Base-by-base conservation (phyloP, 2,888 invertebrate species). In the Eilema depressum region DNA sequence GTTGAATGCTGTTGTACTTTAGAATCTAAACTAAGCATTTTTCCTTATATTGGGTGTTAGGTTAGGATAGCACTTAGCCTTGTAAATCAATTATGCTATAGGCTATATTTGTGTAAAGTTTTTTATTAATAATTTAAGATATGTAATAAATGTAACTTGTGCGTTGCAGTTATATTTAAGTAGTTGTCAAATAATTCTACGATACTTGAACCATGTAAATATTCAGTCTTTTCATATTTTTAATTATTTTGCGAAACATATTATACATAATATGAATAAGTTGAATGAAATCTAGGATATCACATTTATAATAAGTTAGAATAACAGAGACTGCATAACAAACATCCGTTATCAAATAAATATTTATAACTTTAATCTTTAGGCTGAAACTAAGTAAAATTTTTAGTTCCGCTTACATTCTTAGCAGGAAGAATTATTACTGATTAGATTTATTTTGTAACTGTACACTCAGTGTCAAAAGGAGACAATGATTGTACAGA, bases 1-100 rank as follows among this genome's bases (percentile, higher is more conserved):
- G 76, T 78, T 74, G 20, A 53, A 53, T 53, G 10, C 2, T n/a
- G 2, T 53, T 53, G n/a, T 53, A 8, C 53, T 53, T 10, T n/a
- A 8, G n/a, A 53, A 53, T n/a, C 1, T 53, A 53, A 8, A 8
- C n/a, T n/a, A 53, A n/a, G 53, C 2, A n/a, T 8, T 47, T 53
- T 53, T 53, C n/a, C 10, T 8, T n/a, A 53, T 53, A 47, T 47
- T 20, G 20, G n/a, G n/a, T 20, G 20, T 47, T 47, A 47, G 1
- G n/a, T n/a, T 20, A n/a, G n/a, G n/a, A 41, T 47, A 47, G 3
- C 3, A 47, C 17, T 4, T 20, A 20, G 8, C 47, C 20, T 47
- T 47, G 20, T 5, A 47, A 53, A n/a, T 10, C n/a, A 53, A 53
- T 53, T n/a, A 53, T 53, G 10, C 53, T n/a, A 53, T 53, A 53